These are phyloP conservation scores for Pelobates cultripes DNA, from an alignment of 2,797 vertebrate genomes.

Conservation along the genomic window DNA sequence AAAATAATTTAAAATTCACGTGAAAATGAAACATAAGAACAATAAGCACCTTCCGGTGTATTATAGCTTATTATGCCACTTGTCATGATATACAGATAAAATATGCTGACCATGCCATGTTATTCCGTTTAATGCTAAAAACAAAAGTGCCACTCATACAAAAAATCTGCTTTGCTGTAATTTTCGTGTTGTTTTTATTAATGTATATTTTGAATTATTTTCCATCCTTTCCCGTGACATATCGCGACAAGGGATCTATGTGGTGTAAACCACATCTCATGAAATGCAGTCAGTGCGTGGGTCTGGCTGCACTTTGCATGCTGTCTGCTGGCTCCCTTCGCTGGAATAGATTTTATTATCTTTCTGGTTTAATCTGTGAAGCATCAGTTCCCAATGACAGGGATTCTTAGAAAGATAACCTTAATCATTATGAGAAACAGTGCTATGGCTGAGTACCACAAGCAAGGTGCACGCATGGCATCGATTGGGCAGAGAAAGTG, in stretches of 20 bases:
- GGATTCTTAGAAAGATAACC: conserved; percentile 33
- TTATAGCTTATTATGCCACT: no score
- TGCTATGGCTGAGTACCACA: background rate
- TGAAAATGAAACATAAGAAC: no score
- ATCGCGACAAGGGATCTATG: conserved; percentile 35
- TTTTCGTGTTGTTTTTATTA: background rate
- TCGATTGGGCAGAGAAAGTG: no score
- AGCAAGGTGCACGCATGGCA: background rate
- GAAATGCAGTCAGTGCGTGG: conserved; percentile 29
- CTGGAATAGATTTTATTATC: conserved; percentile 32
- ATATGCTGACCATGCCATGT: no score
- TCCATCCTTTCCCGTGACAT: background rate
- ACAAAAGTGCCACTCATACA: background rate
- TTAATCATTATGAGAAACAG: conserved; percentile 6
- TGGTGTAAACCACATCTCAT: conserved; percentile 3
- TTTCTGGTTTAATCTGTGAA: conserved; percentile 28
- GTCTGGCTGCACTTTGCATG: background rate
- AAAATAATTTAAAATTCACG: no score
- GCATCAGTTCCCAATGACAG: conserved; percentile 1
- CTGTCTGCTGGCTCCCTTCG: background rate
- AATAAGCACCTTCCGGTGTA: no score
- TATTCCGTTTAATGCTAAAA: no score
- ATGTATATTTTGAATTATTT: conserved; percentile 26
- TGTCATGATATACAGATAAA: no score
- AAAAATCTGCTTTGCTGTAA: conserved; percentile 1